Base-by-base conservation (phyloP, 1,140 invertebrate genomes). In the Hypsibius dujardini region DNA sequence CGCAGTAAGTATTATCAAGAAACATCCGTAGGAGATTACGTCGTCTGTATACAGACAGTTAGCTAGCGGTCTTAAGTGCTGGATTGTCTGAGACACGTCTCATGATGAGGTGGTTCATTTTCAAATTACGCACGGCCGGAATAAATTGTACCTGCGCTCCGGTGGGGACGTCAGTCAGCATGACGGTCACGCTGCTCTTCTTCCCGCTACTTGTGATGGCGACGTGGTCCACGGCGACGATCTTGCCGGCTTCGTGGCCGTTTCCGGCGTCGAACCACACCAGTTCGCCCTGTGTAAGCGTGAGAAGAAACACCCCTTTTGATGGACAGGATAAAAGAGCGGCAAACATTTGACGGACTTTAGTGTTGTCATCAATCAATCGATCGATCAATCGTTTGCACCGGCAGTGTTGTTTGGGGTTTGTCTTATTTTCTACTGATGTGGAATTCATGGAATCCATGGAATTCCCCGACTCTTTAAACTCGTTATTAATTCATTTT, bases 191-290 rank as follows among this genome's bases (percentile, higher is more conserved):
- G 40, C 92, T 89, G 79, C 91, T 88, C 47, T 89, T 89, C 62
- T 88, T 88, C 75, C 86, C 85, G 28, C 28, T 28, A 28, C 28
- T 28, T 28, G 28, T 28, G 28, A 28, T 28, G 28, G 28, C 28
- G 28, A 28, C 28, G 28, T 28, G 28, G 79, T 92, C 90, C 74
- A 87, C 88, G 78, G 92, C 90, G 73, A 89, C 80, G 71, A 93
- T 87, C 79, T 91, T 88, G 71, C 90, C 90, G 60, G 90, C 83
- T 74, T 89, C 87, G 81, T 92, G 86, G 47, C 90, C 88, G 74
- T 91, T 84, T 15, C 89, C 87, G 47, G 90, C 89, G 82, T 92
- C 90, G 82, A 92, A 93, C 90, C 90, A 93, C 75, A 93, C 88
- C 78, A 91, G 83, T 78, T 92, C 89, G 69, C 89, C 90, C 76